Evolutionary conservation across 2,113 vertebrate genomes (phyloP).

Genomic region (Hymenochirus boettgeri): DNA sequence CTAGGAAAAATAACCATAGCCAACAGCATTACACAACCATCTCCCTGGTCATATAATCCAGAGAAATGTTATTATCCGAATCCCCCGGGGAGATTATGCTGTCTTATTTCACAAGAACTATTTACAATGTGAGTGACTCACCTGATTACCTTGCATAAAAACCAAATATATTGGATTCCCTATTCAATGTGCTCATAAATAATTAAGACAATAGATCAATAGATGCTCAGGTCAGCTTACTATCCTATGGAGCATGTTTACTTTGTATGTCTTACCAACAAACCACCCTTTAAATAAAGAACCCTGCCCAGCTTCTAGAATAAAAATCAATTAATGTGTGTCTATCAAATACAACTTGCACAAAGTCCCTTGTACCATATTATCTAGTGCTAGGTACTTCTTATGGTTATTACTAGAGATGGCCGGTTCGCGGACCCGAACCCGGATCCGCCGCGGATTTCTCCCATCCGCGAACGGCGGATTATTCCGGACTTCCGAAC

Average conservation of each 20-base stretch:
- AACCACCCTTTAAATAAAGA: not conserved
- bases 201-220: not conserved
- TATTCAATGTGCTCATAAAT: not conserved
- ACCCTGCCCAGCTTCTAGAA: too few species aligned
- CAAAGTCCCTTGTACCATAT: too few species aligned
- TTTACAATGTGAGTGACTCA: not conserved
- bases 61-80: not conserved
- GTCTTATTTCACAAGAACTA: not conserved
- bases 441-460: too few species aligned
- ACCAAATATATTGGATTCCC: not conserved
- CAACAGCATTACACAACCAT: not conserved
- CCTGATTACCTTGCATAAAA: not conserved
- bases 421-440: too few species aligned
- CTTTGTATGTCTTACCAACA: not conserved
- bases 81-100: not conserved
- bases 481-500: too few species aligned
- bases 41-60: not conserved
- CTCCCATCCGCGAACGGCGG: too few species aligned
- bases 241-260: not conserved
- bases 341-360: too few species aligned
- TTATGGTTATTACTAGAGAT: too few species aligned
- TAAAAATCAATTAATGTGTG: too few species aligned
- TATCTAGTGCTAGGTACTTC: too few species aligned
- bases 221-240: not conserved
- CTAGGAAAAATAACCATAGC: not conserved